Evolutionary conservation across 2,888 invertebrate species (phyloP).

Genomic region (Mimachlamys varia): DNA sequence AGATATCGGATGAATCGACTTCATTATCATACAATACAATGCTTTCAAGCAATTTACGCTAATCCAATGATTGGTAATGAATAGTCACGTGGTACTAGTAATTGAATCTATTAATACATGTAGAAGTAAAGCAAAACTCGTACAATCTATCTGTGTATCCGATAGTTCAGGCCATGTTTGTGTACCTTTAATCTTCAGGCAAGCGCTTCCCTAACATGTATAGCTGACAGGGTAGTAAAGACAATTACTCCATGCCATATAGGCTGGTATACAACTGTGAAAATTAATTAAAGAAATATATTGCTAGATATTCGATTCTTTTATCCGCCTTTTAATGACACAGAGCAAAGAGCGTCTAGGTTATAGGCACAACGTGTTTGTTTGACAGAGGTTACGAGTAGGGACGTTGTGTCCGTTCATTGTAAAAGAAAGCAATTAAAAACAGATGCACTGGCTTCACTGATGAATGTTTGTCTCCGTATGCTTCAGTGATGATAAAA

Average conservation of each 20-base stretch:
- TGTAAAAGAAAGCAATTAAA: neutral
- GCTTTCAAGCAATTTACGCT: neutral
- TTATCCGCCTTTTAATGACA: neutral
- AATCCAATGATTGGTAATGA: no score
- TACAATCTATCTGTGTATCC: no score
- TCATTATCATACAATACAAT: no score
- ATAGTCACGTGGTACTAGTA: neutral
- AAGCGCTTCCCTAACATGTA: neutral
- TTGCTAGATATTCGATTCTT: neutral
- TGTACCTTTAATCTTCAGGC: neutral
- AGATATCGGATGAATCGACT: no score
- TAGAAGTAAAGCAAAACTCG: neutral
- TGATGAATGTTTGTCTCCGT: neutral
- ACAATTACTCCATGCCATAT: neutral
- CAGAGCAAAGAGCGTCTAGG: neutral
- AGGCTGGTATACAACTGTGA: slow-evolving; percentile 8
- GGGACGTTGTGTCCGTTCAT: neutral
- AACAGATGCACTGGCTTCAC: neutral
- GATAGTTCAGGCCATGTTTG: neutral
- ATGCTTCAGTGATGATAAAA: neutral
- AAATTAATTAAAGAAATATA: neutral
- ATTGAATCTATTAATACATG: neutral
- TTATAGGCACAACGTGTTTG: neutral
- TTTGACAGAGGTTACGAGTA: neutral
- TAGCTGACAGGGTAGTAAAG: neutral